phyloP scores from a whole-genome alignment of 2,888 invertebrate genomes.

The Sarcophaga variegata region DNA sequence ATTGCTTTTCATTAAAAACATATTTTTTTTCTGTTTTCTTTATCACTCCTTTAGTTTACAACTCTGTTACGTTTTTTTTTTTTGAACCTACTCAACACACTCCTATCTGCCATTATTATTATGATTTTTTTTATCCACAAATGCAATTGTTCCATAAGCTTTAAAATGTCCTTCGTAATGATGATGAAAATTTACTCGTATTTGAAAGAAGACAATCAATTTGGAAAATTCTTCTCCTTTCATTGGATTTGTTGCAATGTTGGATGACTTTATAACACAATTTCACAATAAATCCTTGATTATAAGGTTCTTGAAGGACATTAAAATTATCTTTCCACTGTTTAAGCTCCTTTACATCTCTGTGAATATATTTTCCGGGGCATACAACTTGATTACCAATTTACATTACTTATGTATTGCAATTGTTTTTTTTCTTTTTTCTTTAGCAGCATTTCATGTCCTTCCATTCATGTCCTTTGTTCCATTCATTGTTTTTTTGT shows the following conservation, averaged over 20 bases:
- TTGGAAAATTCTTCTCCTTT: too few species aligned
- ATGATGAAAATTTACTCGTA: neutral
- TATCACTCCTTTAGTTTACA: constrained; percentile 33
- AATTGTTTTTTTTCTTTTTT: neutral
- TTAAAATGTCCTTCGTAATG: constrained; percentile 45
- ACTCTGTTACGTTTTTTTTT: constrained; percentile 9
- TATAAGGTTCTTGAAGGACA: too few species aligned
- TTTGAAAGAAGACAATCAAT: too few species aligned
- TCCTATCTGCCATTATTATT: constrained; percentile 7
- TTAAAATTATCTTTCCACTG: neutral
- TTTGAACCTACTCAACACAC: constrained; percentile 2
- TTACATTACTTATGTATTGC: constrained; percentile 24
- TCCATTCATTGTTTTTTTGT: neutral
- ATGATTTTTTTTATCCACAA: constrained; percentile 28
- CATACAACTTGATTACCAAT: constrained; percentile 39
- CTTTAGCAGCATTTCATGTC: constrained; percentile 31
- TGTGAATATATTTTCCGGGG: neutral
- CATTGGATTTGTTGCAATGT: too few species aligned
- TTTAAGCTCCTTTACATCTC: neutral
- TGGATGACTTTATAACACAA: too few species aligned
- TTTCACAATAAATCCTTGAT: too few species aligned
- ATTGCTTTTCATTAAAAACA: constrained; percentile 77
- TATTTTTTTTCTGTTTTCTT: constrained; percentile 36
- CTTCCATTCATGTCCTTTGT: constrained; percentile 39
- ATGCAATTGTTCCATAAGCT: constrained; percentile 74